A percentile compares a stretch with the other conserved stretches of the same genome.
Conservation (phyloP, 2,113 vertebrate genomes). For the Motacilla alba region DNA sequence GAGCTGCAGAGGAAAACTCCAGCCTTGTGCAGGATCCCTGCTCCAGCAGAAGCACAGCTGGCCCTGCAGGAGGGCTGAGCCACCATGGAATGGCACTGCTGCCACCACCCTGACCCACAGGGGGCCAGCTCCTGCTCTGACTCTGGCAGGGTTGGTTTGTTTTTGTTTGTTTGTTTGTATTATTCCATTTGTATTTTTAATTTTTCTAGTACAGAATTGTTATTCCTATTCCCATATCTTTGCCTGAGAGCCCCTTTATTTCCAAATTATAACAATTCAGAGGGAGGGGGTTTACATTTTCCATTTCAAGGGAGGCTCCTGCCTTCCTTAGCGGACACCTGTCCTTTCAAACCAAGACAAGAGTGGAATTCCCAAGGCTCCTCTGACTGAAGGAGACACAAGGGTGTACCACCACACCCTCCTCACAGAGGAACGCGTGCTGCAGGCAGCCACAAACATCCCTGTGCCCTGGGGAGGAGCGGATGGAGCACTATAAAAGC, state of each 20-base stretch:
- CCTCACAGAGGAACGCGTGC: not conserved
- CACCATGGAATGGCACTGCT: not conserved
- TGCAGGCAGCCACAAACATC: not conserved
- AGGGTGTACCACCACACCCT: not conserved
- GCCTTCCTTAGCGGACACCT: not conserved
- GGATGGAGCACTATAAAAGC: conserved; percentile 7
- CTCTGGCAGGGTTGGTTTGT: too few relatives aligned
- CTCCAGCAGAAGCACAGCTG: too few relatives aligned
- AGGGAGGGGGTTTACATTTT: not conserved
- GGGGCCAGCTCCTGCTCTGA: too few relatives aligned
- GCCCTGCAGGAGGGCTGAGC: too few relatives aligned
- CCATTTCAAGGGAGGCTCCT: not conserved
- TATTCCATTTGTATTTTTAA: too few relatives aligned
- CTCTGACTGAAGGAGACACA: conserved; percentile 11
- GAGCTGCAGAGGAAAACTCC: too few relatives aligned
- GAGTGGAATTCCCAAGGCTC: not conserved
- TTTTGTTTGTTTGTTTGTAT: too few relatives aligned
- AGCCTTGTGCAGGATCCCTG: too few relatives aligned
- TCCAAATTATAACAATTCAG: fast-evolving
- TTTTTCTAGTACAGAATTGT: not conserved
- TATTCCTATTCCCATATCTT: not conserved
- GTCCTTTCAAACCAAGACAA: not conserved
- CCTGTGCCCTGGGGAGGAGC: not conserved
- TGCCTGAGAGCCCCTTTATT: not conserved
- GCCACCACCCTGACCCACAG: too few relatives aligned